Percentiles rank a stretch among this genome's conserved stretches.
Conservation (phyloP, 2,797 vertebrate species). For the Chelidonichthys spinosus region DNA sequence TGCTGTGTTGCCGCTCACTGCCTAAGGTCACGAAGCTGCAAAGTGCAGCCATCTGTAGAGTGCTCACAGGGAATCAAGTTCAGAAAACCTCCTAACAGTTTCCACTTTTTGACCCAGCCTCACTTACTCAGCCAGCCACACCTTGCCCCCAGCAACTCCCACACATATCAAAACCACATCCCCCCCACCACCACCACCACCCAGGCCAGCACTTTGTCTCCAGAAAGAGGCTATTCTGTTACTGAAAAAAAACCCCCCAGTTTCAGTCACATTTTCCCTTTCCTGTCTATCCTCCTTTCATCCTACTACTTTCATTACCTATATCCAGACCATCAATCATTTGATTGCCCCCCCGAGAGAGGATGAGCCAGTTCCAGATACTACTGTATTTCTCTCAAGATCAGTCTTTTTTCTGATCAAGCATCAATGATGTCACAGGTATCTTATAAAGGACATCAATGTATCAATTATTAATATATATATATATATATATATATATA, state of each 20-base stretch:
- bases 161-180: conserved; percentile 68
- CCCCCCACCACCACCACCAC: background rate
- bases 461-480: too few relatives aligned
- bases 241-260: conserved; percentile 60
- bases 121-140: conserved; percentile 54
- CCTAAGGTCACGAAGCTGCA: conserved; percentile 60
- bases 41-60: conserved; percentile 40
- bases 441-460: conserved; percentile 2
- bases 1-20: conserved; percentile 14
- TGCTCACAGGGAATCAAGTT: conserved; percentile 51
- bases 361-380: conserved; percentile 37
- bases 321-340: conserved; percentile 6
- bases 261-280: conserved; percentile 25
- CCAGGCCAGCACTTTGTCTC: conserved; percentile 46
- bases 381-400: conserved; percentile 38
- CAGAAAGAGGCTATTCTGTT: conserved; percentile 57
- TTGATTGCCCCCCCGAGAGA: conserved; percentile 18
- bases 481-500: too few relatives aligned
- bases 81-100: conserved; percentile 53
- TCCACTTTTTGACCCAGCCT: conserved; percentile 47
- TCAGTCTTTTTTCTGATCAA: conserved; percentile 10
- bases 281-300: background rate
- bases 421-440: conserved; percentile 39
- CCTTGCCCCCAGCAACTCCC: conserved; percentile 74
- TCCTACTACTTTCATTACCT: background rate